Evolutionary conservation across 2,797 vertebrate species (phyloP), one percentile per base, ranked within the genome.

Genomic region (Megaceryle alcyon): DNA sequence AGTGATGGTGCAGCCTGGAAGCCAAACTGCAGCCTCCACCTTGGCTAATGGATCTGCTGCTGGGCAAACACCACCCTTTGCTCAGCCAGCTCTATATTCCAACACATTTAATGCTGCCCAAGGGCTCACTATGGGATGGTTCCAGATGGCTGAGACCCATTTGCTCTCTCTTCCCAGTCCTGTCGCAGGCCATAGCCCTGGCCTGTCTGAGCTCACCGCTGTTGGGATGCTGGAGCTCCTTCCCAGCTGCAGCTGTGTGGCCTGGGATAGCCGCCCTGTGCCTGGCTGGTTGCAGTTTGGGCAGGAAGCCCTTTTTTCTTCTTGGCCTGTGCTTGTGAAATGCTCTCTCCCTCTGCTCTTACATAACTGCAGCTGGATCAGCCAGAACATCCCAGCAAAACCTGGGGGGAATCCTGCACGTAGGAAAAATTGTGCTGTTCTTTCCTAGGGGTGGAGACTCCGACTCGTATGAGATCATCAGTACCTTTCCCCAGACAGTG

Each of bases 401-500:
- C 88, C 96, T 71, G 54, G 33, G 90, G 90, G 92, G 92, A 51
- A 90, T 44, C 48, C 77, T 3, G 1, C 1, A 21, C 9, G 10
- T 35, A 69, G 93, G 90, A 96, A 94, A 85, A 54, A 57, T 23
- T 68, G 84, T 28, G 72, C 87, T 96, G 64, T 82, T 82, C 78
- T 93, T 92, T 92, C 60, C 86, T 97, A 99, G 99, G 98, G 97
- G 97, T 46, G 64, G 60, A 31, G 75, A 73, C 18, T 48, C 60
- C 3, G 4, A 88, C 28, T 93, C 90, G 0, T 99, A 99, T 68
- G 98, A 99, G 97, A 99, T 99, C 98, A 97, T 99, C 97, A 99
- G 98, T 7, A 93, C 94, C 3, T 98, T 98, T 84, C 99, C 99
- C 39, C 97, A 79, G 64, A 77, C 88, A 22, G 95, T 97, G 96